Evolutionary conservation across 2,113 vertebrate genomes (phyloP), one percentile per base, ranked within the genome.

Genomic region (Callorhinus ursinus): DNA sequence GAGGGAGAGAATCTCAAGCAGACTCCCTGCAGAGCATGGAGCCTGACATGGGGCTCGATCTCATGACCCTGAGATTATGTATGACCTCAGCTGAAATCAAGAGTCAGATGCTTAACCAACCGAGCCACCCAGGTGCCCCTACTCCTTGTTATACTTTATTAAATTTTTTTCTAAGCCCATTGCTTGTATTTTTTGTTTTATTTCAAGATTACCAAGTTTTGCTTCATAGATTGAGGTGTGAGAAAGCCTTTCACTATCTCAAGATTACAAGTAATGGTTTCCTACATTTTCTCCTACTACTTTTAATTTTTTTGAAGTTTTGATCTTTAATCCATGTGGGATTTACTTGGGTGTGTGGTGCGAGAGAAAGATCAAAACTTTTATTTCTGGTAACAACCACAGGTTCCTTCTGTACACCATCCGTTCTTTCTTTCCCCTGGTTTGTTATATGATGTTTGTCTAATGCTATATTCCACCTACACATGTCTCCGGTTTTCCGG

Each of bases 181-280:
- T 63, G 49, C 80, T 53, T 88, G 7, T 82, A 51, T 95, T 94
- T 90, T 94, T 31, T 67, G 33, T 36, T 76, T 90, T 55, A 63
- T 85, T 90, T 95, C 92, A 88, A 67, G 77, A 81, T 95, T 65
- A 36, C 31, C 24, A 55, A 88, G 21, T 77, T 91, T 61, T 89
- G 39, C 79, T 89, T 72, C 93, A 72, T 85, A 18, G 24, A 74
- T 76, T 80, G 39, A 67, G 24, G 4, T 33, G 31, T 74, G 55
- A 95, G 10, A 79, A 87, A 95, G 55, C 0, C 46, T 89, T 95
- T 63, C 1, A 36, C 24, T 21, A 77, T 6, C 16, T 18, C 8
- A 46, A 80, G 26, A 36, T 42, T 28, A 18, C 10, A 86, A 36
- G 49, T 59, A 7, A 7, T 36, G 67, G 59, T 96, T 96, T 55